A percentile compares a stretch with the other conserved stretches of the same genome.
These are phyloP conservation scores for Hylomyscus alleni DNA, from an alignment of 2,797 vertebrate genomes.

Conservation along the genomic window DNA sequence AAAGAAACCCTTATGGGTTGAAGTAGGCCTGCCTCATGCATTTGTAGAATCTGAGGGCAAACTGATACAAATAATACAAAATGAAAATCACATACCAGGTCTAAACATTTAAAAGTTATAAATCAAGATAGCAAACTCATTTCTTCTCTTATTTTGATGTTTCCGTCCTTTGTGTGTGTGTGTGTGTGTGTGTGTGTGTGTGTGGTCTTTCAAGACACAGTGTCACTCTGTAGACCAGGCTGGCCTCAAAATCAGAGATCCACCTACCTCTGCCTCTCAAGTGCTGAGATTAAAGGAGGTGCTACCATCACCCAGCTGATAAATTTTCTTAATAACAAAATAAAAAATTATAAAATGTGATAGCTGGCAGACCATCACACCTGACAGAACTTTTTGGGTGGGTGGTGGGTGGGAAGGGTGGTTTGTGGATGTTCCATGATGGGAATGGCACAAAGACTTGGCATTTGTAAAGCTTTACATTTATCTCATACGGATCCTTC, in stretches of 20 bases:
- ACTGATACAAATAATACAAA: background rate
- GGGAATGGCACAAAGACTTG: background rate
- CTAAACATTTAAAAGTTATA: background rate
- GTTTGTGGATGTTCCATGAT: background rate
- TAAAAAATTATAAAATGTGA: background rate
- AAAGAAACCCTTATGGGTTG: background rate
- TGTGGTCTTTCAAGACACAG: no score
- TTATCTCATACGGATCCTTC: background rate
- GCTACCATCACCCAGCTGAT: no score
- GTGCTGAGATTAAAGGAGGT: no score
- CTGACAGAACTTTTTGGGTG: background rate
- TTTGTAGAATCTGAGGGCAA: background rate
- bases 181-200: no score
- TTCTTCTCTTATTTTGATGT: background rate
- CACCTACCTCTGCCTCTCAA: no score
- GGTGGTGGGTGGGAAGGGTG: background rate
- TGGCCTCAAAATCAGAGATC: no score
- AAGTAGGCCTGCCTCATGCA: background rate
- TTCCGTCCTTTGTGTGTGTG: no score
- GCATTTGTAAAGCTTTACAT: background rate
- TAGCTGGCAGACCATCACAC: background rate
- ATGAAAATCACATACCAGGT: background rate
- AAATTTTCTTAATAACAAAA: background rate
- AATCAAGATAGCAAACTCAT: background rate
- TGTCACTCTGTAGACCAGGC: no score